Evolutionary conservation across 2,113 vertebrate genomes (phyloP).

Genomic region (Campylomormyrus tamandua): DNA sequence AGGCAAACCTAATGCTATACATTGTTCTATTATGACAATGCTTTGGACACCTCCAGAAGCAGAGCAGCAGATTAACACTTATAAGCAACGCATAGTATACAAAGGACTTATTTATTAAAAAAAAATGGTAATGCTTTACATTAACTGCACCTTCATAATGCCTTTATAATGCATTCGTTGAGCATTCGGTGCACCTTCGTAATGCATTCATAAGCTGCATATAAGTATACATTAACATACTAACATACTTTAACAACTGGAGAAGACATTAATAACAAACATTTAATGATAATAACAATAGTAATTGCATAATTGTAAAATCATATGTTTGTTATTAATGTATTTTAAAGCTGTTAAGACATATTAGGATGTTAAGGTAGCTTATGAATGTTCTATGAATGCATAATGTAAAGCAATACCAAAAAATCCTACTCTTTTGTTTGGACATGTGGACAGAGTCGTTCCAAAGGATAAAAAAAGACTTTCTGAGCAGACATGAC

Average conservation of each 20-base stretch:
- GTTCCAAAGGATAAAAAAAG: not conserved
- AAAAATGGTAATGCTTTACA: not conserved
- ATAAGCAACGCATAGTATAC: not conserved
- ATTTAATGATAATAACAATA: not conserved
- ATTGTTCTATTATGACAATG: not conserved
- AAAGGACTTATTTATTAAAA: not conserved
- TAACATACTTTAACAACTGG: not conserved
- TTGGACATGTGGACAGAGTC: not conserved
- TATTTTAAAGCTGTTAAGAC: not conserved
- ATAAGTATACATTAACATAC: not conserved
- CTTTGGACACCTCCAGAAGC: not conserved
- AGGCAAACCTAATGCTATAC: not conserved
- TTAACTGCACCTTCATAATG: not conserved
- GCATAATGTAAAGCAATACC: not conserved
- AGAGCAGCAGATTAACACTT: not conserved
- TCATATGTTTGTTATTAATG: not conserved
- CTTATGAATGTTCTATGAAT: not conserved
- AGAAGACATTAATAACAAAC: not conserved
- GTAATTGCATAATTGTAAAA: not conserved
- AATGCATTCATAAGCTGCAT: not conserved
- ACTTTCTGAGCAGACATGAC: not conserved
- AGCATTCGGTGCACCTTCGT: not conserved
- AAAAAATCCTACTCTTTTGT: not conserved
- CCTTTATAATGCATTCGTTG: not conserved
- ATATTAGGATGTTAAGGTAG: not conserved